phyloP scores from a whole-genome alignment of 2,888 invertebrate genomes.

The Xylota sylvarum region DNA sequence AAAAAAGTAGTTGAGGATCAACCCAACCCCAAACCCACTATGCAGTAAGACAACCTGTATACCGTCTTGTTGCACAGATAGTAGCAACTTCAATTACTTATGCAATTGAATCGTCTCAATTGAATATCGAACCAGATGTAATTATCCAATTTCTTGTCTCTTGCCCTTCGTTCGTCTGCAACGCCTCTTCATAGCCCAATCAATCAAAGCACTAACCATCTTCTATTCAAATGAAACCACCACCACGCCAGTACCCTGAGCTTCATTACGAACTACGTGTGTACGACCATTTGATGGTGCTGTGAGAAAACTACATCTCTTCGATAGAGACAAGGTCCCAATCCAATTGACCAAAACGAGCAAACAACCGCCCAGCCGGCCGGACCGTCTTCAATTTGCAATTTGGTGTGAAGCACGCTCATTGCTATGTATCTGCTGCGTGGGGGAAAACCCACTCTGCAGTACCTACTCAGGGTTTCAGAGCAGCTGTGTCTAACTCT shows the following conservation, averaged over 20 bases:
- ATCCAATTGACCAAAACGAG: conserved; percentile 13
- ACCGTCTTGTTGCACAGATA: not conserved
- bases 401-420: conserved; percentile 29
- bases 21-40: too few relatives aligned
- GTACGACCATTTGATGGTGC: not conserved
- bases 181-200: not conserved
- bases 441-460: conserved; percentile 9
- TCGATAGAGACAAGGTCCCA: not conserved
- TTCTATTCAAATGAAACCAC: conserved; percentile 3
- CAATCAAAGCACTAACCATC: conserved; percentile 20
- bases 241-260: not conserved
- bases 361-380: not conserved
- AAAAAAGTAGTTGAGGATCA: too few relatives aligned
- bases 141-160: conserved; percentile 1
- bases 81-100: conserved; percentile 8
- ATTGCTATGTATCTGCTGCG: conserved; percentile 7
- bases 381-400: conserved; percentile 17
- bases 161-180: not conserved
- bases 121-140: not conserved
- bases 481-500: conserved; percentile 6
- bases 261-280: too few relatives aligned
- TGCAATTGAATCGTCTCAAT: conserved; percentile 12
- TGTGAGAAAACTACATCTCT: not conserved
- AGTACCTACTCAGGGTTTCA: not conserved
- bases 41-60: too few relatives aligned